Evolutionary conservation across 2,888 invertebrate genomes (phyloP).

Genomic region (Atethmia centrago): DNA sequence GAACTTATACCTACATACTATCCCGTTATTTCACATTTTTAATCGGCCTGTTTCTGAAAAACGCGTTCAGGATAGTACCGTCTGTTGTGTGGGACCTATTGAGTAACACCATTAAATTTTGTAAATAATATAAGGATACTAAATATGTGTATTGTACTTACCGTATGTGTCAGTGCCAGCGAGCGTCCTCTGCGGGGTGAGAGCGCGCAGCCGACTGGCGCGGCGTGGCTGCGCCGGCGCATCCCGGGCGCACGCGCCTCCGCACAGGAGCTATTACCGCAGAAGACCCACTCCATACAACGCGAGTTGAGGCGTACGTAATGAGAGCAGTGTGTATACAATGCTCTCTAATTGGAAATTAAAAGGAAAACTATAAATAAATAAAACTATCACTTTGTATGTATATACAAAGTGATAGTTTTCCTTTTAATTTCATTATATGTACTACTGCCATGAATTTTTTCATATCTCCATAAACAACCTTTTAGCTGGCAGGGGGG

Average conservation of each 20-base stretch:
- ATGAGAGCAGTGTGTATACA: no score
- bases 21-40: not conserved
- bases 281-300: constrained; percentile 43
- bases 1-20: not conserved
- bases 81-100: not conserved
- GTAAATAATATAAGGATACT: not conserved
- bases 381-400: no score
- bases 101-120: not conserved
- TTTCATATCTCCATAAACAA: no score
- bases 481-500: no score
- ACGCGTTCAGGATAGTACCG: not conserved
- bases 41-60: constrained; percentile 1
- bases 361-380: no score
- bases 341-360: no score
- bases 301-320: not conserved
- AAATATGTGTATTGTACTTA: constrained; percentile 49
- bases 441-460: no score
- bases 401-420: no score
- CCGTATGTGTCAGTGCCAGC: constrained; percentile 46
- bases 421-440: no score
- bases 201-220: constrained; percentile 74
- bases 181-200: constrained; percentile 63
- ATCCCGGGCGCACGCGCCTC: constrained; percentile 26
- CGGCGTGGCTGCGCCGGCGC: constrained; percentile 36
- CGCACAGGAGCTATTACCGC: constrained; percentile 11